Conservation (phyloP, 2,888 invertebrate species). For the Cheilosia grossa region DNA sequence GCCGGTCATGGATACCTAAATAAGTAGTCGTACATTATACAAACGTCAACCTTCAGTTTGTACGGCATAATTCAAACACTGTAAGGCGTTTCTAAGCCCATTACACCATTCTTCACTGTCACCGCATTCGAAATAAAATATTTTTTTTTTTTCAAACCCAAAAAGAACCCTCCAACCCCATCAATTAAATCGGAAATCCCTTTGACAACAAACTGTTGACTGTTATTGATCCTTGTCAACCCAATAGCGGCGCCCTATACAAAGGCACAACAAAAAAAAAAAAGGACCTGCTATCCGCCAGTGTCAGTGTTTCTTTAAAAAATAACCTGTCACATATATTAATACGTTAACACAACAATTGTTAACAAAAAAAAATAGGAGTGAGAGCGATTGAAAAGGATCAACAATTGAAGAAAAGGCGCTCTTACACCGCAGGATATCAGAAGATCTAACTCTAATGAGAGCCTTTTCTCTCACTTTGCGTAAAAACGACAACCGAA, state of each 20-base stretch:
- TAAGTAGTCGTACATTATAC: too few relatives aligned
- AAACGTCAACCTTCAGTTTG: too few relatives aligned
- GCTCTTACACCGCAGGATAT: constrained; percentile 60
- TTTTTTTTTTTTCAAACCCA: not conserved
- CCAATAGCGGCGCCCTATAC: constrained; percentile 55
- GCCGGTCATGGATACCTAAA: too few relatives aligned
- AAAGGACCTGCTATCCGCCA: constrained; percentile 55
- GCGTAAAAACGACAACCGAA: constrained; percentile 38
- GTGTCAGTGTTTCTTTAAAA: constrained; percentile 14
- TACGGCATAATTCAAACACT: too few relatives aligned
- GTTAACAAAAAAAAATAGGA: constrained; percentile 14
- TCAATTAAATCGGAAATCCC: constrained; percentile 17
- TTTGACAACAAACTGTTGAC: not conserved
- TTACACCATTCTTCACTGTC: too few relatives aligned
- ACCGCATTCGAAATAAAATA: too few relatives aligned
- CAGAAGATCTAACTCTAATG: constrained; percentile 43
- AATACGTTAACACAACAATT: constrained; percentile 71
- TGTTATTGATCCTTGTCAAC: constrained; percentile 39
- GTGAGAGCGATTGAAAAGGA: constrained; percentile 23
- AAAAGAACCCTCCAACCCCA: not conserved
- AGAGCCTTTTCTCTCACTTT: constrained; percentile 57
- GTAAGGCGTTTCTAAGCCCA: too few relatives aligned
- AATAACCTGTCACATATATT: constrained; percentile 70
- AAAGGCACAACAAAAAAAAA: not conserved
- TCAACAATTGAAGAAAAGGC: constrained; percentile 50